These are phyloP conservation scores for Sebastiscus albofasciatus DNA, from an alignment of 2,797 vertebrate genomes.

Conservation along the genomic window DNA sequence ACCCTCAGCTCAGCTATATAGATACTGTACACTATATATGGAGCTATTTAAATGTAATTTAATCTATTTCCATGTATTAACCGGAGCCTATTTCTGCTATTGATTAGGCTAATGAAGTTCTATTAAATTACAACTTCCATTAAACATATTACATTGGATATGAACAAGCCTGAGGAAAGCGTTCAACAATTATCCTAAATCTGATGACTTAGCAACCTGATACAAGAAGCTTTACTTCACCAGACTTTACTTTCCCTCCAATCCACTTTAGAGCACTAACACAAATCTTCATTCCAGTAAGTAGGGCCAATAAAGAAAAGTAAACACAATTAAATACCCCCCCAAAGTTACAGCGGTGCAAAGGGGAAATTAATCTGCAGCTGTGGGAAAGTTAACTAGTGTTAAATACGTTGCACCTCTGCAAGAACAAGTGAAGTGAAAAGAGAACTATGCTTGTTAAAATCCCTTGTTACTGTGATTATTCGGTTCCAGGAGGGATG, in stretches of 20 bases:
- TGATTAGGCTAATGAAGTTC: neutral
- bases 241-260: constrained; percentile 11
- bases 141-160: neutral
- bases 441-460: neutral
- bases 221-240: neutral
- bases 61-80: neutral
- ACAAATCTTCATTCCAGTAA: constrained; percentile 27
- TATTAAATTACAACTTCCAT: constrained; percentile 16
- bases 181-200: neutral
- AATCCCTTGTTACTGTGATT: neutral
- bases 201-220: constrained; percentile 15
- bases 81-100: neutral
- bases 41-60: neutral
- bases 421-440: constrained; percentile 4
- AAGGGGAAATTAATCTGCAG: constrained; percentile 7
- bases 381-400: constrained; percentile 35
- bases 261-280: constrained; percentile 18
- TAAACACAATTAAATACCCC: constrained; percentile 13
- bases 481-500: neutral
- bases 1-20: neutral
- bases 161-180: neutral
- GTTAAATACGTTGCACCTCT: constrained; percentile 18
- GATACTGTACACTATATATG: neutral
- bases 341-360: neutral
- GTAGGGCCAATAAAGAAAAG: constrained; percentile 40